Percentiles rank a stretch among this genome's conserved stretches.
These are phyloP conservation scores for Heterodera schachtii DNA, from an alignment of 1,140 invertebrate genomes.

Conservation along the genomic window DNA sequence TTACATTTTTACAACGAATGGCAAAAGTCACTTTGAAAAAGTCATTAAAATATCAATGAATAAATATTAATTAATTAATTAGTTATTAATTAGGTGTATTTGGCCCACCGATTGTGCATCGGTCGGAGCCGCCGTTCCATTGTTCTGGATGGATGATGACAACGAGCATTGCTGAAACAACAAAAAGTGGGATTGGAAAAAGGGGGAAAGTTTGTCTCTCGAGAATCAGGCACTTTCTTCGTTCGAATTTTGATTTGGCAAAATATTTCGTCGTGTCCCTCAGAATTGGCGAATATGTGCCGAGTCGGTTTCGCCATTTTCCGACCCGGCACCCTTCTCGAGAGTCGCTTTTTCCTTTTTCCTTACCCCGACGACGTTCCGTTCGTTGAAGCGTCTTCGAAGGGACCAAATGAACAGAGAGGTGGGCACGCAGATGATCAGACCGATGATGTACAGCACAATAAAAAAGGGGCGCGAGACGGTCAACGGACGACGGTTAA, in stretches of 20 bases:
- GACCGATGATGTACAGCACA: constrained; percentile 46
- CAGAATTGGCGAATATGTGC: too few species aligned
- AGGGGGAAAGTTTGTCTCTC: too few species aligned
- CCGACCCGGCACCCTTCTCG: too few species aligned
- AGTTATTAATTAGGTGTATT: not conserved
- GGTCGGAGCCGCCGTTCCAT: constrained; percentile 64
- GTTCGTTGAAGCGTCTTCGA: constrained; percentile 55
- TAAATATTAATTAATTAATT: not conserved
- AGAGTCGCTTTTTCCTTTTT: not conserved
- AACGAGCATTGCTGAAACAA: constrained; percentile 58
- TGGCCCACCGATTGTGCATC: constrained; percentile 53
- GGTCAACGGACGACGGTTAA: constrained; percentile 11
- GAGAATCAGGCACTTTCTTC: too few species aligned
- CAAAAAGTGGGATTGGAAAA: too few species aligned
- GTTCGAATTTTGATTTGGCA: too few species aligned
- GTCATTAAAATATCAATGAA: not conserved
- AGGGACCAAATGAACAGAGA: constrained; percentile 59
- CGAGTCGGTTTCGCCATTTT: too few species aligned
- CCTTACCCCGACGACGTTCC: constrained; percentile 54
- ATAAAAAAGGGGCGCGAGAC: constrained; percentile 31
- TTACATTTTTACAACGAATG: too few species aligned
- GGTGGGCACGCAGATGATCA: constrained; percentile 53
- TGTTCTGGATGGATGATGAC: constrained; percentile 66
- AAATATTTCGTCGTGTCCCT: too few species aligned
- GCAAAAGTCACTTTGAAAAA: not conserved